A percentile compares a stretch with the other conserved stretches of the same genome.
phyloP scores from a whole-genome alignment of 2,113 vertebrate species.

The Cichladusa arquata region DNA sequence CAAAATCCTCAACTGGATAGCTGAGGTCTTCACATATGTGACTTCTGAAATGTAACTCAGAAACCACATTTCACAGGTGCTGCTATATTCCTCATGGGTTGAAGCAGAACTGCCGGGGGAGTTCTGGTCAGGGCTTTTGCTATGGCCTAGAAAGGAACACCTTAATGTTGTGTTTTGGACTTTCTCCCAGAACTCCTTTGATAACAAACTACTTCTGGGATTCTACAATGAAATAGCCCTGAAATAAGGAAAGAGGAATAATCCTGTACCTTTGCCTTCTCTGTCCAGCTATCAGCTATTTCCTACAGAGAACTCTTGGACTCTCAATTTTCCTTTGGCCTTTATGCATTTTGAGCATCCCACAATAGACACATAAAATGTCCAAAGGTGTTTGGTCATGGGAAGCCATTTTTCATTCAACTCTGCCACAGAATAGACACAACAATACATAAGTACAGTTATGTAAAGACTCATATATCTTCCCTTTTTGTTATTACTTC shows the following conservation, averaged over 20 bases:
- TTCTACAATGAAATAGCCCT: neutral
- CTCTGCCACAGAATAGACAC: neutral
- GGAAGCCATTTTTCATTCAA: neutral
- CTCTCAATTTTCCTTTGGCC: neutral
- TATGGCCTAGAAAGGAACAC: neutral
- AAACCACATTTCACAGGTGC: neutral
- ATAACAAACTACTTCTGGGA: neutral
- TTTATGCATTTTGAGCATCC: neutral
- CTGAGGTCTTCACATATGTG: neutral
- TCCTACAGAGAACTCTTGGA: neutral
- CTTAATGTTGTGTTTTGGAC: neutral
- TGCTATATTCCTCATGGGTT: neutral
- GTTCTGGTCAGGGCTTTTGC: neutral
- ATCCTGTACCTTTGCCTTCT: neutral
- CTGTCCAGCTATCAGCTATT: neutral
- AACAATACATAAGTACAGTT: neutral
- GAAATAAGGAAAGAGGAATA: neutral
- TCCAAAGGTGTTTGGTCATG: neutral
- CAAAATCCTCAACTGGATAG: neutral
- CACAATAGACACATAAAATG: neutral
- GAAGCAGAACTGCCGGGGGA: neutral
- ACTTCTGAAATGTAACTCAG: neutral
- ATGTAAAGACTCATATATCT: neutral
- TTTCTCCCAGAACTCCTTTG: neutral
- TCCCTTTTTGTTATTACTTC: neutral